Evolutionary conservation across 1,140 invertebrate species (phyloP).

Genomic region (Zaprionus ornatus): DNA sequence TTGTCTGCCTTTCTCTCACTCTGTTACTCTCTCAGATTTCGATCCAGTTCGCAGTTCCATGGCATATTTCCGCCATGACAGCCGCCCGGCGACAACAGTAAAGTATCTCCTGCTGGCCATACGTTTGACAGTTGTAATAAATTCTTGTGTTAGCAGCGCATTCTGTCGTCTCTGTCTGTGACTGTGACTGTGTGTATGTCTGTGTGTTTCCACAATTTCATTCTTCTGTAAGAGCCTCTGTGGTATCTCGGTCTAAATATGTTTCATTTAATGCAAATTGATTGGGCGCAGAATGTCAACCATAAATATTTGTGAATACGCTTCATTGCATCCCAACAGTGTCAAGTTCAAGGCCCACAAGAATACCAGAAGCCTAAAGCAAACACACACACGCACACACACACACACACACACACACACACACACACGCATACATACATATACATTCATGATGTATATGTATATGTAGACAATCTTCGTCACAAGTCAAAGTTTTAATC

Average conservation of each 20-base stretch:
- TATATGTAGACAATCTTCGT: not conserved
- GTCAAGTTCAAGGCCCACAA: slow-evolving; percentile 40
- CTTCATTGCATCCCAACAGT: slow-evolving; percentile 56
- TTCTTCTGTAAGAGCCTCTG: slow-evolving; percentile 7
- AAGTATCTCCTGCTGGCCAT: slow-evolving; percentile 59
- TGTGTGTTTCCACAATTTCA: slow-evolving; percentile 42
- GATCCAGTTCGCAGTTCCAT: slow-evolving; percentile 31
- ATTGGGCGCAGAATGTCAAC: slow-evolving; percentile 70
- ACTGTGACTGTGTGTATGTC: slow-evolving; percentile 22
- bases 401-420: slow-evolving; percentile 23
- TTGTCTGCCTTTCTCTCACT: not conserved
- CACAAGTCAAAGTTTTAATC: slow-evolving; percentile 59
- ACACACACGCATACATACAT: slow-evolving; percentile 26
- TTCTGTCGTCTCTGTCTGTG: slow-evolving; percentile 21
- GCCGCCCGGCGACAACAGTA: slow-evolving; percentile 41
- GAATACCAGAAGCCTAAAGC: not conserved
- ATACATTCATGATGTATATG: slow-evolving; percentile 1
- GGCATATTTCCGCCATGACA: slow-evolving; percentile 20
- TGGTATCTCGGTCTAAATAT: slow-evolving; percentile 35
- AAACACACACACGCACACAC: not conserved
- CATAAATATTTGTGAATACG: slow-evolving; percentile 71
- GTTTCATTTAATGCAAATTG: slow-evolving; percentile 76
- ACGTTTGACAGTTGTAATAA: slow-evolving; percentile 74
- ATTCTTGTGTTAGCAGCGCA: slow-evolving; percentile 62
- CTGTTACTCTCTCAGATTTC: slow-evolving; percentile 3